phyloP scores from a whole-genome alignment of 2,113 vertebrate species.

The Aphyosemion australe region DNA sequence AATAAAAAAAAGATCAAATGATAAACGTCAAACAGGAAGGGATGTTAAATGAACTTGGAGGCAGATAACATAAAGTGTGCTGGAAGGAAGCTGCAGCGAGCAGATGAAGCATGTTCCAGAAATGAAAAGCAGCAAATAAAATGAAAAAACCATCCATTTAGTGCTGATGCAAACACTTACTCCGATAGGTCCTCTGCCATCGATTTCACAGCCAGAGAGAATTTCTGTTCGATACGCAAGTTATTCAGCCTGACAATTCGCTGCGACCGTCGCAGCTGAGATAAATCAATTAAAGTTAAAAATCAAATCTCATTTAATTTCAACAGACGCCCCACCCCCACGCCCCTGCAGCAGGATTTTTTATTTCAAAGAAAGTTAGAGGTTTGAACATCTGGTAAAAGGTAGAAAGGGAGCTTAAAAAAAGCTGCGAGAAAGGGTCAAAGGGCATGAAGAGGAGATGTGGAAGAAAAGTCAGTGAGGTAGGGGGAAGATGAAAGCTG shows the following conservation, averaged over 20 bases:
- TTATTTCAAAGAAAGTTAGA: constrained; percentile 27
- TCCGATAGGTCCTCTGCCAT: constrained; percentile 48
- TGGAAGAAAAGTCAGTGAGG: background rate
- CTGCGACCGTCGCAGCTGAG: constrained; percentile 44
- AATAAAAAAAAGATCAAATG: constrained; percentile 2
- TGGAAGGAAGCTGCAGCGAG: background rate
- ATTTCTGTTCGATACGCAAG: constrained; percentile 59
- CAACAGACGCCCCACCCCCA: background rate
- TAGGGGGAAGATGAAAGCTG: background rate
- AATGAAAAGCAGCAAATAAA: constrained; percentile 14
- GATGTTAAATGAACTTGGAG: constrained; percentile 17
- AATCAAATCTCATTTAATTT: constrained; percentile 65
- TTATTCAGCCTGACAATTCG: constrained; percentile 51
- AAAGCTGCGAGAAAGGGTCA: background rate
- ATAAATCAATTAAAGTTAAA: constrained; percentile 64
- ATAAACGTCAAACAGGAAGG: constrained; percentile 1
- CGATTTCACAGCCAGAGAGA: constrained; percentile 59
- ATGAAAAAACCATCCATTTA: constrained; percentile 42
- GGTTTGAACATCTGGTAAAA: constrained; percentile 1
- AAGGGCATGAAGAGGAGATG: background rate
- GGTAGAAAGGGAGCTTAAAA: background rate
- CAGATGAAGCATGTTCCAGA: constrained; percentile 8
- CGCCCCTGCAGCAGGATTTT: constrained; percentile 12
- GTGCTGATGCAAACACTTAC: constrained; percentile 58
- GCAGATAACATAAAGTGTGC: background rate